These are phyloP conservation scores for Macquaria ambigua DNA, from an alignment of 2,113 vertebrate genomes.

Conservation along the genomic window DNA sequence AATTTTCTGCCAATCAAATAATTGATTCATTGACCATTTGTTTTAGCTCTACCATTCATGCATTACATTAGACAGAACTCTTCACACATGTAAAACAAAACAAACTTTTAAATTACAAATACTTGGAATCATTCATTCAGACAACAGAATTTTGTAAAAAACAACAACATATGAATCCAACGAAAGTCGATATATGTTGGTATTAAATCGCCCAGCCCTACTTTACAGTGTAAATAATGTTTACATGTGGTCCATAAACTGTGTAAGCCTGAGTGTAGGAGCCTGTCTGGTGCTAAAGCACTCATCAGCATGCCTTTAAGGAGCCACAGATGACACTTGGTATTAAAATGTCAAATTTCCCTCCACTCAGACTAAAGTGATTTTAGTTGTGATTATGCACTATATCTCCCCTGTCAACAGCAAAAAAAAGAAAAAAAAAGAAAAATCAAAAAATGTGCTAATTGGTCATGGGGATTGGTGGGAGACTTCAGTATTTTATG, in stretches of 20 bases:
- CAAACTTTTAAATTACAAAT: background rate
- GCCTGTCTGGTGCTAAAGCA: conserved; percentile 21
- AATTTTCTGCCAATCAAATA: background rate
- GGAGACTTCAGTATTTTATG: conserved; percentile 80
- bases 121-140: background rate
- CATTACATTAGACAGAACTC: background rate
- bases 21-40: background rate
- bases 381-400: conserved; percentile 80
- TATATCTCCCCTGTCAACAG: conserved; percentile 71
- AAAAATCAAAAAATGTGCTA: conserved; percentile 76
- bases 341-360: conserved; percentile 82
- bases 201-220: background rate
- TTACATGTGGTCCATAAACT: conserved; percentile 42
- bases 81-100: background rate
- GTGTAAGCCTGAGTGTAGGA: conserved; percentile 3
- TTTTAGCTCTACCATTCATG: background rate
- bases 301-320: conserved; percentile 70
- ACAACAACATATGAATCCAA: background rate
- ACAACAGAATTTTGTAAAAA: background rate
- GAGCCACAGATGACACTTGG: conserved; percentile 68
- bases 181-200: background rate
- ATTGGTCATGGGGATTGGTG: conserved; percentile 83
- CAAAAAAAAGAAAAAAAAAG: conserved; percentile 24
- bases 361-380: conserved; percentile 76
- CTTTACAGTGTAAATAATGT: conserved; percentile 13